These are phyloP conservation scores for Zygothrica quintamaculata DNA, from an alignment of 2,888 invertebrate genomes.

Conservation along the genomic window DNA sequence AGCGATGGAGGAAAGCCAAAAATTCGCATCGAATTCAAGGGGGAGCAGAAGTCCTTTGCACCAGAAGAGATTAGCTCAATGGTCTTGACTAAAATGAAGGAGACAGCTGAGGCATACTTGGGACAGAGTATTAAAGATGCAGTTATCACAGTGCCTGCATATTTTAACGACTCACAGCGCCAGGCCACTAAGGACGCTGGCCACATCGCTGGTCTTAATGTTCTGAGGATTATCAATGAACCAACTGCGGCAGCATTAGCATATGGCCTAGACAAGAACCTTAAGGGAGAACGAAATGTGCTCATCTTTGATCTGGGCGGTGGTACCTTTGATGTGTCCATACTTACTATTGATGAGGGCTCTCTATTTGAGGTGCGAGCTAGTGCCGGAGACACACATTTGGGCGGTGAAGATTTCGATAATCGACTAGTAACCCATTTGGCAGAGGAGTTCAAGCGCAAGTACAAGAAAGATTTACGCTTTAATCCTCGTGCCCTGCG, in stretches of 20 bases:
- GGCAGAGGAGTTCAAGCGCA: conserved; percentile 93
- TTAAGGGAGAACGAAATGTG: conserved; percentile 91
- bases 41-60: conserved; percentile 94
- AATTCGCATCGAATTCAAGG: conserved; percentile 93
- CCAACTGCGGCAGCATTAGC: conserved; percentile 96
- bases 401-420: too few relatives aligned
- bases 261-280: conserved; percentile 94
- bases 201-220: conserved; percentile 94
- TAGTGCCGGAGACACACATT: too few relatives aligned
- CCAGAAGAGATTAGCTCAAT: conserved; percentile 96
- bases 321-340: too few relatives aligned
- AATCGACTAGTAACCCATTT: conserved; percentile 94
- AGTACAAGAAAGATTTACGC: conserved; percentile 88
- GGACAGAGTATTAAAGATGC: too few relatives aligned
- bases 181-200: conserved; percentile 98
- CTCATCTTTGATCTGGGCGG: conserved; percentile 88
- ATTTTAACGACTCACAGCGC: too few relatives aligned
- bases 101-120: too few relatives aligned
- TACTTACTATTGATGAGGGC: conserved; percentile 88
- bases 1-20: conserved; percentile 92
- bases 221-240: conserved; percentile 95
- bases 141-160: too few relatives aligned
- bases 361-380: too few relatives aligned
- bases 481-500: conserved; percentile 88
- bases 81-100: too few relatives aligned